Conservation (phyloP, 2,797 vertebrate genomes). For the Enteromius radiatus region DNA sequence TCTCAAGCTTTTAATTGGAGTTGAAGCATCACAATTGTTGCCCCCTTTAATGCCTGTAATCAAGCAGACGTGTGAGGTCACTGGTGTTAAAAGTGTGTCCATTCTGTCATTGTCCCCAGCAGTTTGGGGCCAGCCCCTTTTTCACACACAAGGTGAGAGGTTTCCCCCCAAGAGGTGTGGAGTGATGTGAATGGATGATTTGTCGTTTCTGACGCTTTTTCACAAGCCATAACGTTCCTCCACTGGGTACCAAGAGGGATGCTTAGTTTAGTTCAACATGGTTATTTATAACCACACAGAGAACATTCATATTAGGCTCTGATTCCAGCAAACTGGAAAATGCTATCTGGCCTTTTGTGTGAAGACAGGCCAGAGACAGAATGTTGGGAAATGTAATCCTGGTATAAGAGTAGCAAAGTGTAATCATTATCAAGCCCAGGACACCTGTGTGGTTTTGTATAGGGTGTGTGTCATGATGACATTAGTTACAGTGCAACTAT, state of each 20-base stretch:
- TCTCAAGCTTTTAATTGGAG: not conserved
- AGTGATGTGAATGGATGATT: constrained; percentile 65
- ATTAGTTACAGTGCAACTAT: not conserved
- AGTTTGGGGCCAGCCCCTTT: constrained; percentile 66
- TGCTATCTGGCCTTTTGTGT: not conserved
- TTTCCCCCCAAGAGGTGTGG: constrained; percentile 23
- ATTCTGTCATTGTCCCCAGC: constrained; percentile 70
- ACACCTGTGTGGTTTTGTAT: not conserved
- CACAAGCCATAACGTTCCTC: constrained; percentile 11
- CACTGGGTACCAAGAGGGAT: not conserved
- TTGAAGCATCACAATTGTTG: constrained; percentile 6
- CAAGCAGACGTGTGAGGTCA: constrained; percentile 72
- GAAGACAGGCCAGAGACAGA: not conserved
- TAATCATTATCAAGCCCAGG: not conserved
- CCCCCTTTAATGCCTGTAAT: constrained; percentile 60
- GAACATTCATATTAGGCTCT: not conserved
- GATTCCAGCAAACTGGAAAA: not conserved
- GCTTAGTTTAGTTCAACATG: constrained; percentile 1
- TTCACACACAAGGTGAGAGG: constrained; percentile 71
- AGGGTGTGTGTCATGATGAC: not conserved
- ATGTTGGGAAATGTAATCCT: not conserved
- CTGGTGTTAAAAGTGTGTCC: constrained; percentile 77
- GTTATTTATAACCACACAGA: not conserved
- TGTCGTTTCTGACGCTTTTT: constrained; percentile 65
- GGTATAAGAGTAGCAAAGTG: not conserved